Conservation (phyloP, 2,888 invertebrate genomes). For the Orchesellides sinensis region DNA sequence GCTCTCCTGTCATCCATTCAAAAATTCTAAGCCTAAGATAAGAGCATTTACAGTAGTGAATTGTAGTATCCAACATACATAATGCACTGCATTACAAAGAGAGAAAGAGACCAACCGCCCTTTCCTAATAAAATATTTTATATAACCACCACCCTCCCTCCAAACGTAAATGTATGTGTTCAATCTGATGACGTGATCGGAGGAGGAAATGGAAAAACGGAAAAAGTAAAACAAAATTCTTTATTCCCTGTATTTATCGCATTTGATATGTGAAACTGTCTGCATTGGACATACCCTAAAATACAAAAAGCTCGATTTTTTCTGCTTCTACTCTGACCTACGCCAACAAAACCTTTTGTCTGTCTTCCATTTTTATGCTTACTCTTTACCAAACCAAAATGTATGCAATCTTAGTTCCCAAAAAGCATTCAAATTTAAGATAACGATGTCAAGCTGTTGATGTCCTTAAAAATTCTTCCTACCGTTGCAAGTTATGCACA, state of each 20-base stretch:
- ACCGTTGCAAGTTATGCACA: no score
- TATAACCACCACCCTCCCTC: slow-evolving; percentile 47
- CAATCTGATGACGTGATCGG: slow-evolving; percentile 7
- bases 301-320: background rate
- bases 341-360: slow-evolving; percentile 40
- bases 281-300: slow-evolving; percentile 20
- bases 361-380: background rate
- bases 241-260: slow-evolving; percentile 20
- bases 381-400: background rate
- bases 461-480: no score
- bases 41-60: background rate
- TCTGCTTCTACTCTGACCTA: slow-evolving; percentile 36
- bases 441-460: no score
- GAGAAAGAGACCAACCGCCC: slow-evolving; percentile 51
- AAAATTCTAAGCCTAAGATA: slow-evolving; percentile 13
- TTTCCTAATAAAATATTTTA: slow-evolving; percentile 50
- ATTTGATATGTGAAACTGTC: background rate
- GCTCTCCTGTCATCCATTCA: slow-evolving; percentile 46
- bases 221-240: slow-evolving; percentile 20
- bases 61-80: no score
- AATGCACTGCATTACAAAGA: slow-evolving; percentile 41
- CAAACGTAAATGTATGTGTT: background rate
- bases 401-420: background rate
- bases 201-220: slow-evolving; percentile 15
- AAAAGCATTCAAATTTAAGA: background rate